phyloP scores from a whole-genome alignment of 2,113 vertebrate species.

The Falcunculus frontatus region DNA sequence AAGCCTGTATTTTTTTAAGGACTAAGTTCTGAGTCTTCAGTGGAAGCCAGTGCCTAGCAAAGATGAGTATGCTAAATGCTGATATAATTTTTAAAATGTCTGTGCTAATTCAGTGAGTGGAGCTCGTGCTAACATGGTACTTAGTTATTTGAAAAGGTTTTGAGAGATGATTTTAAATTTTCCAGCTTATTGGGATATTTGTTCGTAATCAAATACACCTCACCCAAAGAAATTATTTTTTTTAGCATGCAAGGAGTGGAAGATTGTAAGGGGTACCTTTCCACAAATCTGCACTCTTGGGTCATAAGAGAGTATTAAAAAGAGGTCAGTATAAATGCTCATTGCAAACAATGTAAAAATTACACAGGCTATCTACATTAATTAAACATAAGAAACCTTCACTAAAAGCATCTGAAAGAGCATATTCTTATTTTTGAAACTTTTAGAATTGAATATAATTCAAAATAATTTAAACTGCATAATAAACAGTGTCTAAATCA shows the following conservation, averaged over 20 bases:
- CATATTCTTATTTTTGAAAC: no score
- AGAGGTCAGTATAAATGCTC: neutral
- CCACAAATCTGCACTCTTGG: neutral
- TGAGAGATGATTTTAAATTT: neutral
- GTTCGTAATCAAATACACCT: neutral
- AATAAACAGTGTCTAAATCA: no score
- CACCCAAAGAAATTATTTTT: neutral
- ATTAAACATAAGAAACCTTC: neutral
- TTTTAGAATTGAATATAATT: no score
- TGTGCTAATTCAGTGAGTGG: neutral
- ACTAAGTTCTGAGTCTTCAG: neutral
- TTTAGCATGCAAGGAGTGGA: neutral
- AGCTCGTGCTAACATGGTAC: neutral
- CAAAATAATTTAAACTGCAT: no score
- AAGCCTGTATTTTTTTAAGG: neutral
- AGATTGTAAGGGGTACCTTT: neutral
- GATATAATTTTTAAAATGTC: neutral
- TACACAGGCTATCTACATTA: neutral
- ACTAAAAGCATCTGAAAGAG: no score
- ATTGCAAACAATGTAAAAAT: neutral
- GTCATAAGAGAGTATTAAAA: neutral
- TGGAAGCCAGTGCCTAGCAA: neutral
- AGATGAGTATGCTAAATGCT: neutral
- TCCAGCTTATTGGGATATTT: neutral
- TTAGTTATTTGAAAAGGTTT: neutral